Base-by-base conservation (phyloP, 2,797 vertebrate species). In the Mallotus villosus region DNA sequence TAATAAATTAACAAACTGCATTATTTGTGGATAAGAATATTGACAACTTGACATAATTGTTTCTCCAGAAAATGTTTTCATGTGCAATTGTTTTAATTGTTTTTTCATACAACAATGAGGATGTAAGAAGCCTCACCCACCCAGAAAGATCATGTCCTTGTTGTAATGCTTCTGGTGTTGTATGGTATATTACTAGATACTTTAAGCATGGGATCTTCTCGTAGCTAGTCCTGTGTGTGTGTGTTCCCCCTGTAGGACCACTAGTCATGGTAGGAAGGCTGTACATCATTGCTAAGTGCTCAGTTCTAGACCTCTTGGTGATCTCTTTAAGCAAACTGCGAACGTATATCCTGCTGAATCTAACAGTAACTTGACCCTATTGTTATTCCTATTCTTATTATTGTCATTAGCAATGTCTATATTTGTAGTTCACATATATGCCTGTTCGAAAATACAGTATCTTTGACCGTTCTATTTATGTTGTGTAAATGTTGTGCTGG, bases 401-500 rank as follows among this genome's bases (percentile, higher is more conserved):
- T n/a, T 91, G 85, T 90, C 51, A 83, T 91, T 93, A 93, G 92
- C 91, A 87, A 91, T 81, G 86, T 93, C 91, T 93, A 90, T 93
- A 91, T 93, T 92, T 93, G 93, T 94, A 94, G 92, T 91, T 93
- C 92, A 93, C 92, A 92, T 94, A 93, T 94, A 94, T 94, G 93
- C 92, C 92, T 94, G 93, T 94, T 94, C 87, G 41, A 46, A 82
- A 93, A 92, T 89, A 92, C 89, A 91, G 92, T 93, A 94, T 94
- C 90, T 93, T 55, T 92, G 90, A 92, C 91, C 88, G 85, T 90
- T 92, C 91, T 92, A 89, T 93, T 93, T 94, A 93, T 95, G 96
- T 98, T 95, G 93, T 95, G 94, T 96, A 92, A 95, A 94, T 96
- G 94, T 95, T 76, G 95, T 97, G 94, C 93, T 94, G 92, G 85